A percentile compares a stretch with the other conserved stretches of the same genome.
Evolutionary conservation across 2,888 invertebrate genomes (phyloP).

Genomic region (Gymnocheta viridis): DNA sequence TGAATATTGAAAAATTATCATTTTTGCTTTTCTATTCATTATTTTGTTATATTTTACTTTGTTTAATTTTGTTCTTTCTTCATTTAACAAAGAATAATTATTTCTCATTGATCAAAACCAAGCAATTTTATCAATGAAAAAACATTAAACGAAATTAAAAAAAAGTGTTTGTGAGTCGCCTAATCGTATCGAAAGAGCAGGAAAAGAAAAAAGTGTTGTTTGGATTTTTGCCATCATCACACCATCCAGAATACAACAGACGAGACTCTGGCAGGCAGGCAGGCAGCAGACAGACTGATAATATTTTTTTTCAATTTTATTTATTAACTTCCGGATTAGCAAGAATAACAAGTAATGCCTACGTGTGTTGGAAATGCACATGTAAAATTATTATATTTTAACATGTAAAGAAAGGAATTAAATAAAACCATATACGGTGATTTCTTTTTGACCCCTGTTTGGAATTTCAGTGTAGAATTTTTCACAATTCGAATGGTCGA

Average conservation of each 20-base stretch:
- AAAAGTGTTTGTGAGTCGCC: no score
- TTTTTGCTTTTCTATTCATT: not conserved
- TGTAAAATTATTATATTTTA: not conserved
- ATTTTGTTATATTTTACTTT: no score
- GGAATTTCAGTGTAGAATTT: not conserved
- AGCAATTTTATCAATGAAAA: slow-evolving; percentile 16
- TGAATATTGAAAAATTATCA: not conserved
- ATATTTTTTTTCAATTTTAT: slow-evolving; percentile 19
- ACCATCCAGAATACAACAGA: slow-evolving; percentile 7
- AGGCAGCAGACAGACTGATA: slow-evolving; percentile 3
- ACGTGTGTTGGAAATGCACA: not conserved
- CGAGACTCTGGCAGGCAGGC: not conserved
- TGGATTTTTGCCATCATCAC: slow-evolving; percentile 35
- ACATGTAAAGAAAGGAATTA: slow-evolving; percentile 8
- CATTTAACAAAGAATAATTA: slow-evolving; percentile 17
- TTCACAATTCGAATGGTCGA: no score
- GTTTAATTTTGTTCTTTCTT: not conserved
- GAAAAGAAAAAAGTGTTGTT: slow-evolving; percentile 5
- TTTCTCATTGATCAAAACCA: slow-evolving; percentile 43
- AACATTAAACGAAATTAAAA: slow-evolving; percentile 3
- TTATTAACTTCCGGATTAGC: slow-evolving; percentile 69
- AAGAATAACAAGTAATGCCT: slow-evolving; percentile 30
- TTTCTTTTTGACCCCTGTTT: not conserved
- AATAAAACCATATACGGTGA: not conserved
- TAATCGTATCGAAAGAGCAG: no score